Base-by-base conservation (phyloP, 2,797 vertebrate species). In the Siniperca obscura region DNA sequence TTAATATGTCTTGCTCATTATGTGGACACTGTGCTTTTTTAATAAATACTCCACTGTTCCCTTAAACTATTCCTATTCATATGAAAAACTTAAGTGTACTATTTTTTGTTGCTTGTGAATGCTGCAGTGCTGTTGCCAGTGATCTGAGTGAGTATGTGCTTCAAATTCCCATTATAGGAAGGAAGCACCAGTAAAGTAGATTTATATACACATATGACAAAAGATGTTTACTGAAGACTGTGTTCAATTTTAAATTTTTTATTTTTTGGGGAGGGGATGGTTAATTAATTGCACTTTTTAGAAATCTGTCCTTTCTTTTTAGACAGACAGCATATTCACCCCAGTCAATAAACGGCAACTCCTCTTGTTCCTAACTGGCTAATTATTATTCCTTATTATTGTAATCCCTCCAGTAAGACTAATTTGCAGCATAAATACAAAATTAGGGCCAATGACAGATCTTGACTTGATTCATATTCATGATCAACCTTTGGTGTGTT, bases 31-130 rank as follows among this genome's bases (percentile, higher is more conserved):
- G 42, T 75, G 48, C 64, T 75, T 64, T 57, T 48, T 19, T 66
- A 75, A 64, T 9, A 76, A 61, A 67, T 25, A 11, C 48, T 69
- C n/a, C 61, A 50, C 69, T 59, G 25, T 52, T 71, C 30, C 42
- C 25, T 48, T 16, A 13, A 64, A 27, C 12, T 21, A 19, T 48
- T 70, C 59, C 69, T 48, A 1, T 56, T 46, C 17, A 52, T 61
- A 30, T 21, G 38, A 55, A 60, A n/a, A 68, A 5, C 5, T 0
- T 21, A 6, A 30, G 13, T 71, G 57, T 61, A n/a, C 14, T 64
- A 3, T 73, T 44, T 66, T 30, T 2, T 75, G 55, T 69, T 78
- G 55, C 60, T 74, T 62, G 50, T 78, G 42, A 79, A 76, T 10
- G 66, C 53, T 70, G 12, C 59, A 5, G 52, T 62, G 64, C 67